phyloP scores from a whole-genome alignment of 2,797 vertebrate species.

The Morus bassanus region DNA sequence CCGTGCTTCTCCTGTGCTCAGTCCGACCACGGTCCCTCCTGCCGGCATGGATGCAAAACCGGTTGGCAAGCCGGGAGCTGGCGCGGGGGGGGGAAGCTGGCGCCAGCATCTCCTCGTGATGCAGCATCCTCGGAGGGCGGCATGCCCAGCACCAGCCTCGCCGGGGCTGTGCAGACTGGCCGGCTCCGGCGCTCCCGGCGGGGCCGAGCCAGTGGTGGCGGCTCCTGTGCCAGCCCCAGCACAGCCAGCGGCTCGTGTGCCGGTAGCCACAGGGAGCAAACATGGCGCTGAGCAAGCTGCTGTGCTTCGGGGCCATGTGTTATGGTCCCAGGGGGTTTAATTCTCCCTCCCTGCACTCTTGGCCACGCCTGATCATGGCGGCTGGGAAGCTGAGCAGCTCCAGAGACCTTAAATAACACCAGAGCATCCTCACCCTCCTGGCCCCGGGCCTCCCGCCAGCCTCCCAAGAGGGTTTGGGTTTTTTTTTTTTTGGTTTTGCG shows the following conservation, averaged over 20 bases:
- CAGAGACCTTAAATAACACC: slow-evolving; percentile 52
- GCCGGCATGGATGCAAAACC: not conserved
- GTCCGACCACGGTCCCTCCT: not conserved
- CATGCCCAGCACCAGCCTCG: not conserved
- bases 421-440: slow-evolving; percentile 15
- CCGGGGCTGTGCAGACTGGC: slow-evolving; percentile 2
- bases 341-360: not conserved
- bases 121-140: slow-evolving; percentile 27
- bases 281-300: not conserved
- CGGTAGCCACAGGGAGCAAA: not conserved
- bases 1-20: not conserved
- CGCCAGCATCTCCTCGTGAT: slow-evolving; percentile 32
- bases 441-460: not conserved
- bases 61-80: not conserved
- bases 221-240: not conserved
- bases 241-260: not conserved
- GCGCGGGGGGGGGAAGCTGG: not conserved
- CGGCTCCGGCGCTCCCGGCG: not conserved
- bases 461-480: not conserved
- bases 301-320: not conserved
- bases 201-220: not conserved
- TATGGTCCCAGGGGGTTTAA: not conserved
- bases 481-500: not conserved
- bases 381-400: not conserved
- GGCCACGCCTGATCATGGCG: not conserved